Conservation (phyloP, 1,140 invertebrate species). For the Euschistus heros region DNA sequence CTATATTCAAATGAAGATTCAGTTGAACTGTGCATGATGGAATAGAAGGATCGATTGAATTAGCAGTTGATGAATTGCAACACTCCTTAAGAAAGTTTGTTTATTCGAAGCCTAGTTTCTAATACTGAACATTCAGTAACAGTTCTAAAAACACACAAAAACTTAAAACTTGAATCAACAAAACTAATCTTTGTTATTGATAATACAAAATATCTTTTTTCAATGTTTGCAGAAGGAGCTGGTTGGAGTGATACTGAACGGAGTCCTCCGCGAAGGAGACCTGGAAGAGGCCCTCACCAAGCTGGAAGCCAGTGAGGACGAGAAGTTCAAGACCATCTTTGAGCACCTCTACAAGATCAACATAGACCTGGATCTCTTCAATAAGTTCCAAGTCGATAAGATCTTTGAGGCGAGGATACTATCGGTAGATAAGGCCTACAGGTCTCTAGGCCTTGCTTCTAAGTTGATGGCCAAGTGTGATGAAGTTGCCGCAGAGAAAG, state of each 20-base stretch:
- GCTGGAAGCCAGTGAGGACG: conserved; percentile 43
- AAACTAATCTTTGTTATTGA: no score
- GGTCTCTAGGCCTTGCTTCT: conserved; percentile 59
- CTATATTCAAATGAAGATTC: no score
- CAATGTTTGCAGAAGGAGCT: conserved; percentile 37
- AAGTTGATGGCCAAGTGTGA: conserved; percentile 53
- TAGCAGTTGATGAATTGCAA: no score
- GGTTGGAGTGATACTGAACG: conserved; percentile 53
- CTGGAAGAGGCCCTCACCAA: conserved; percentile 45
- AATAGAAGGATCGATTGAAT: no score
- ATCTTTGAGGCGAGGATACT: conserved; percentile 72
- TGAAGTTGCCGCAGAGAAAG: conserved; percentile 47
- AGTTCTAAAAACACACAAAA: no score
- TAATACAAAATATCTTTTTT: no score
- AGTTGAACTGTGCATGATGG: no score
- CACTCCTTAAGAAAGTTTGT: no score
- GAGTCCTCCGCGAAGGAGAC: conserved; percentile 46
- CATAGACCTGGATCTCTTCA: conserved; percentile 48
- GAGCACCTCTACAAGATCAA: conserved; percentile 50
- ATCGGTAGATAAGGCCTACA: conserved; percentile 54
- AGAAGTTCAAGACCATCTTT: conserved; percentile 54
- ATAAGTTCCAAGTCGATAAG: conserved; percentile 51
- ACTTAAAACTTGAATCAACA: no score
- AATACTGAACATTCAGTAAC: no score
- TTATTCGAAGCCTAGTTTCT: no score